These are phyloP conservation scores for Temnothorax curvispinosus DNA, from an alignment of 1,140 invertebrate genomes.

Conservation along the genomic window DNA sequence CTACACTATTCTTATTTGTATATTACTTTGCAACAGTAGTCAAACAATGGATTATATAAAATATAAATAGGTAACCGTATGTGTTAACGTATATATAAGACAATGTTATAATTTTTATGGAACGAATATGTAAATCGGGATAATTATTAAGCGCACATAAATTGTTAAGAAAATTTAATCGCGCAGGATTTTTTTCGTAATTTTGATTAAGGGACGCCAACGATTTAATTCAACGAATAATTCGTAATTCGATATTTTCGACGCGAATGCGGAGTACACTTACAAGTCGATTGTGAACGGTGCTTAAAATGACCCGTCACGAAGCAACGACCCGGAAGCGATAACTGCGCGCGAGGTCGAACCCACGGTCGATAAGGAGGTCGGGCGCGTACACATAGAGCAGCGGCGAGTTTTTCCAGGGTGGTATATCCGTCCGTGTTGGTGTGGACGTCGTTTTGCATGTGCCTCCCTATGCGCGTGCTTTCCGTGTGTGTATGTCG, in stretches of 20 bases:
- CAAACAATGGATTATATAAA: not conserved
- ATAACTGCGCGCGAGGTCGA: conserved; percentile 77
- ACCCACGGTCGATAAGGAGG: conserved; percentile 80
- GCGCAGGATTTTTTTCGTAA: not conserved
- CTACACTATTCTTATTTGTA: not conserved
- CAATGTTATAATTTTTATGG: not conserved
- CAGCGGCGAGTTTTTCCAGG: conserved; percentile 62
- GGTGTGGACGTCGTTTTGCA: conserved; percentile 44
- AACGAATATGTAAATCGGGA: not conserved
- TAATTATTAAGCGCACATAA: not conserved
- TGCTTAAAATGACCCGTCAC: conserved; percentile 76
- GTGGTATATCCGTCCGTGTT: conserved; percentile 40
- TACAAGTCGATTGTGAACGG: conserved; percentile 63
- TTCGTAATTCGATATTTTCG: not conserved
- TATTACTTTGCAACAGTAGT: not conserved
- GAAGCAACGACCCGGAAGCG: conserved; percentile 82
- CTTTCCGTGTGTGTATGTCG: not conserved
- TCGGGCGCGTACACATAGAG: conserved; percentile 66
- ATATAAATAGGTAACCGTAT: not conserved
- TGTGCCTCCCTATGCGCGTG: conserved; percentile 25
- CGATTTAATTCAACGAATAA: not conserved
- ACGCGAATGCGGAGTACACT: not conserved
- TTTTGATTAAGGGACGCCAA: not conserved
- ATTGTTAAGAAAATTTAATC: not conserved
- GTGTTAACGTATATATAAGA: not conserved